Evolutionary conservation across 2,113 vertebrate species (phyloP).

Genomic region (Brienomyrus brachyistius): DNA sequence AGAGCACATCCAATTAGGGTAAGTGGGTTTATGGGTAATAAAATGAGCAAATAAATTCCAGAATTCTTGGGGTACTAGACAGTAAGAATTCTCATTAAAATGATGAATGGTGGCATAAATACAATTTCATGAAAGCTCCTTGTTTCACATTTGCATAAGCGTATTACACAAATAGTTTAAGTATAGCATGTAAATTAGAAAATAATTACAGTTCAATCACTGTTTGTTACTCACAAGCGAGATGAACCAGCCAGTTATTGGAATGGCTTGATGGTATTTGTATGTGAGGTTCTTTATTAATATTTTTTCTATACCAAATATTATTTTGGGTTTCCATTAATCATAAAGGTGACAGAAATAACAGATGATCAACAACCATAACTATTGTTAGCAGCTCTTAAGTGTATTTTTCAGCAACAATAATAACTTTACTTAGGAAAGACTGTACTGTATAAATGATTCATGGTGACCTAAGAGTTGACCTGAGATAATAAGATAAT

Average conservation of each 20-base stretch:
- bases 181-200: neutral
- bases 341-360: neutral
- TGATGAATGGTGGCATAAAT: conserved; percentile 1
- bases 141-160: neutral
- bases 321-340: neutral
- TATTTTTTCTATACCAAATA: neutral
- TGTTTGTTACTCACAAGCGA: neutral
- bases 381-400: neutral
- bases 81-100: conserved; percentile 11
- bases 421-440: neutral
- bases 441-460: neutral
- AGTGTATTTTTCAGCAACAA: neutral
- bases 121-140: conserved; percentile 7
- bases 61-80: neutral
- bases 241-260: neutral
- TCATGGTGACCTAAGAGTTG: neutral
- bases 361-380: neutral
- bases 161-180: neutral
- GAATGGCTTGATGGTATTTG: neutral
- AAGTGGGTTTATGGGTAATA: conserved; percentile 8
- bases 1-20: conserved; percentile 2
- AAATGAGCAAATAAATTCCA: conserved; percentile 9
- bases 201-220: conserved; percentile 6
- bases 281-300: neutral
- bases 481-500: neutral